Conservation (phyloP, 2,888 invertebrate species). For the Andricus quercusramuli region DNA sequence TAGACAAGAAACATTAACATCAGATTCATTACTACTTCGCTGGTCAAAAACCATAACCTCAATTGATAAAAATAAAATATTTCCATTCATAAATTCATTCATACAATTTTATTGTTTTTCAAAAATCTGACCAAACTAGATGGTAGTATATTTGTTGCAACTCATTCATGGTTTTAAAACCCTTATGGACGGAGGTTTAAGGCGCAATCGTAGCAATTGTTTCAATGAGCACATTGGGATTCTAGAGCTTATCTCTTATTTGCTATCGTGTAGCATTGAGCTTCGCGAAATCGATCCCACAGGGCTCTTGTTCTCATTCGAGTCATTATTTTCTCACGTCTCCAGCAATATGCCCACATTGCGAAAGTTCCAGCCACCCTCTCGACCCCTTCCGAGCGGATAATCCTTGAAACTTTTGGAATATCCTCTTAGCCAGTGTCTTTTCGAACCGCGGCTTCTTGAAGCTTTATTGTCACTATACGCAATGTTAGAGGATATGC, state of each 20-base stretch:
- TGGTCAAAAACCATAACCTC: too few relatives aligned
- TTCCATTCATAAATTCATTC: too few relatives aligned
- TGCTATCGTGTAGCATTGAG: slow-evolving; percentile 46
- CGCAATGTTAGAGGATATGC: slow-evolving; percentile 9
- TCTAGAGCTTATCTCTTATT: slow-evolving; percentile 38
- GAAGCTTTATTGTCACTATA: slow-evolving; percentile 33
- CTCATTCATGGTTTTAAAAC: neutral
- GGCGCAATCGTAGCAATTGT: slow-evolving; percentile 30
- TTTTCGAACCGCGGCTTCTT: slow-evolving; percentile 49
- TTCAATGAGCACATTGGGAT: slow-evolving; percentile 41
- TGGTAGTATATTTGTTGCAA: neutral
- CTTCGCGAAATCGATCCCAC: slow-evolving; percentile 34
- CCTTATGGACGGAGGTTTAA: neutral
- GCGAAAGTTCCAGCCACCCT: slow-evolving; percentile 58
- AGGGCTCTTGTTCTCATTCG: slow-evolving; percentile 53
- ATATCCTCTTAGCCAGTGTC: slow-evolving; percentile 55
- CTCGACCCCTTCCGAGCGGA: slow-evolving; percentile 47
- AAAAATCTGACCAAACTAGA: neutral
- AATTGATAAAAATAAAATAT: too few relatives aligned
- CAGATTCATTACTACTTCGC: too few relatives aligned
- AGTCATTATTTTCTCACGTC: slow-evolving; percentile 65
- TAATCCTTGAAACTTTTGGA: slow-evolving; percentile 67
- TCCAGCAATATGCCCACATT: slow-evolving; percentile 65
- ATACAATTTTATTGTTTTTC: neutral
- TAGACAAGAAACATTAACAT: too few relatives aligned